These are phyloP conservation scores for Sphaerophoria rueppellii DNA, from an alignment of 2,888 invertebrate genomes.

Conservation along the genomic window DNA sequence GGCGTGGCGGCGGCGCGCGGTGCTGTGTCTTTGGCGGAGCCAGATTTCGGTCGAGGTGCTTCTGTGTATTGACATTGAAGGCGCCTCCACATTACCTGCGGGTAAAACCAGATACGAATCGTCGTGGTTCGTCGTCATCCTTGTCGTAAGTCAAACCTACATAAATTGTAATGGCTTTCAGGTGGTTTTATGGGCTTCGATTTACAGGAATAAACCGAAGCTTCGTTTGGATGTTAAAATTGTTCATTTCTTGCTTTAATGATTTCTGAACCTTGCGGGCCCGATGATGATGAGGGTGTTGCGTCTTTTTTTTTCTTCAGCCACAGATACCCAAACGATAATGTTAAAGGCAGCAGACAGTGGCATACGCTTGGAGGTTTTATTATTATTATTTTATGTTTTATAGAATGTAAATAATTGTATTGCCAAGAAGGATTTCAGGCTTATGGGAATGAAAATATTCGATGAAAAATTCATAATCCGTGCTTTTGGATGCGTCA, in stretches of 20 bases:
- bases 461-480: conserved; percentile 59
- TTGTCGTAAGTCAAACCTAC: conserved; percentile 38
- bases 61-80: conserved; percentile 36
- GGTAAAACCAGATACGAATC: conserved; percentile 17
- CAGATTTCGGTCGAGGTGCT: conserved; percentile 1
- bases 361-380: not conserved
- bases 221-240: conserved; percentile 64
- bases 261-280: conserved; percentile 57
- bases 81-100: not conserved
- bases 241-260: conserved; percentile 71
- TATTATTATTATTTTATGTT: conserved; percentile 1
- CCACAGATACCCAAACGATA: not conserved
- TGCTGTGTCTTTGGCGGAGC: too few relatives aligned
- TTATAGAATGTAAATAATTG: conserved; percentile 50
- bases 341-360: not conserved
- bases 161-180: conserved; percentile 73
- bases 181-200: conserved; percentile 72
- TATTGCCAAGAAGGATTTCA: conserved; percentile 52
- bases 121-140: not conserved
- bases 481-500: not conserved
- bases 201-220: conserved; percentile 70
- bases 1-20: too few relatives aligned
- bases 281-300: conserved; percentile 2
- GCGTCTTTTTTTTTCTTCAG: not conserved
- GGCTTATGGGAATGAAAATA: conserved; percentile 4